A percentile compares a stretch with the other conserved stretches of the same genome.
phyloP scores from a whole-genome alignment of 2,113 vertebrate genomes.

The Polypterus bichir region DNA sequence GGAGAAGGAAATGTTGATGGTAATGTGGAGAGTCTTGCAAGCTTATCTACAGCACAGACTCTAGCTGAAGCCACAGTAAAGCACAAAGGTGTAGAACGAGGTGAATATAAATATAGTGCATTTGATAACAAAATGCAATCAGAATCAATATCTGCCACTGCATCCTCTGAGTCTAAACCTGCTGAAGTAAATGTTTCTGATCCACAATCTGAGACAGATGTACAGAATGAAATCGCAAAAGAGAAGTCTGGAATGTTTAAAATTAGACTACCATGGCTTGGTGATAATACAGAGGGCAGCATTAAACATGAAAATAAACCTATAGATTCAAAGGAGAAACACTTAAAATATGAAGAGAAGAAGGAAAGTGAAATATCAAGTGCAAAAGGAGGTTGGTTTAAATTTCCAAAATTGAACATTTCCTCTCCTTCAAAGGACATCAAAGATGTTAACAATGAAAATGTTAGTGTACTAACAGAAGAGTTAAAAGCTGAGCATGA shows the following conservation, averaged over 20 bases:
- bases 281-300: conserved; percentile 16
- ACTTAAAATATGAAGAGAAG: conserved; percentile 15
- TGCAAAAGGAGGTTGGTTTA: conserved; percentile 43
- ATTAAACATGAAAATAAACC: background rate
- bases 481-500: conserved; percentile 17
- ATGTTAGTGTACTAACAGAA: background rate
- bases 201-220: no score
- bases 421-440: conserved; percentile 38
- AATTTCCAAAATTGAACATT: conserved; percentile 40
- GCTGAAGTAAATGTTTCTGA: no score
- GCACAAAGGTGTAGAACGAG: no score
- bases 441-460: conserved; percentile 21
- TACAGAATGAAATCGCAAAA: background rate
- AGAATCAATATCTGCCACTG: no score
- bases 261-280: conserved; percentile 22
- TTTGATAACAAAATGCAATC: no score
- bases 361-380: conserved; percentile 27
- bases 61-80: no score
- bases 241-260: conserved; percentile 13
- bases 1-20: no score
- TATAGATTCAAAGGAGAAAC: conserved; percentile 15
- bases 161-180: no score
- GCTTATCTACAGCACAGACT: no score
- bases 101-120: no score
- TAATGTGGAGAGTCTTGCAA: no score